phyloP scores from a whole-genome alignment of 2,888 invertebrate genomes.

The Pedicia rivosa region DNA sequence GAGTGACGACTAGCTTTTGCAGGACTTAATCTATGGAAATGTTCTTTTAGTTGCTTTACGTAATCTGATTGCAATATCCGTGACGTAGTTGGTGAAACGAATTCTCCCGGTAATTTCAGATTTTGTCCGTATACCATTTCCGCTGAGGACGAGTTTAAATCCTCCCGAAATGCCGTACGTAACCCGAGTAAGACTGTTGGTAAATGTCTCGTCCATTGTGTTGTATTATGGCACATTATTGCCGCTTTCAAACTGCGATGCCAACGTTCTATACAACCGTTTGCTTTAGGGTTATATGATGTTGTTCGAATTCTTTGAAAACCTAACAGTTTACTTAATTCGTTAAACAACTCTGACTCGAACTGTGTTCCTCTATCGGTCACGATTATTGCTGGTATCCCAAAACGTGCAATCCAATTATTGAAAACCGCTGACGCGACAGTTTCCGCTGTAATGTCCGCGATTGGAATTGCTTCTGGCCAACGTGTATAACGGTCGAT shows the following conservation, averaged over 20 bases:
- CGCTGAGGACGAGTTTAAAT: too few relatives aligned
- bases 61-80: too few relatives aligned
- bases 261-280: conserved; percentile 13
- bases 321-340: conserved; percentile 9
- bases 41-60: too few relatives aligned
- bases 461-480: conserved; percentile 8
- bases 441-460: conserved; percentile 9
- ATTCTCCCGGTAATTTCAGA: conserved; percentile 5
- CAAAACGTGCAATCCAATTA: conserved; percentile 8
- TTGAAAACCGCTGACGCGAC: conserved; percentile 9
- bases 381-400: conserved; percentile 10
- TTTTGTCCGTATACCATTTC: too few relatives aligned
- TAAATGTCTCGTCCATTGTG: conserved; percentile 7
- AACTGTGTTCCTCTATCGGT: conserved; percentile 12
- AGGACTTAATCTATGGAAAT: too few relatives aligned
- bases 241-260: conserved; percentile 12
- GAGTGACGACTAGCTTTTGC: neutral
- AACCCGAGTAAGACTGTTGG: conserved; percentile 10
- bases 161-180: conserved; percentile 5
- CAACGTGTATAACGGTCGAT: conserved; percentile 7
- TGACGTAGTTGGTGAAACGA: conserved; percentile 3
- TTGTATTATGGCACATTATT: conserved; percentile 8
- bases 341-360: conserved; percentile 8
- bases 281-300: conserved; percentile 12
- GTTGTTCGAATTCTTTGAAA: conserved; percentile 9